Evolutionary conservation across 1,140 invertebrate genomes (phyloP).

Genomic region (Pseudomyrmex sp.): DNA sequence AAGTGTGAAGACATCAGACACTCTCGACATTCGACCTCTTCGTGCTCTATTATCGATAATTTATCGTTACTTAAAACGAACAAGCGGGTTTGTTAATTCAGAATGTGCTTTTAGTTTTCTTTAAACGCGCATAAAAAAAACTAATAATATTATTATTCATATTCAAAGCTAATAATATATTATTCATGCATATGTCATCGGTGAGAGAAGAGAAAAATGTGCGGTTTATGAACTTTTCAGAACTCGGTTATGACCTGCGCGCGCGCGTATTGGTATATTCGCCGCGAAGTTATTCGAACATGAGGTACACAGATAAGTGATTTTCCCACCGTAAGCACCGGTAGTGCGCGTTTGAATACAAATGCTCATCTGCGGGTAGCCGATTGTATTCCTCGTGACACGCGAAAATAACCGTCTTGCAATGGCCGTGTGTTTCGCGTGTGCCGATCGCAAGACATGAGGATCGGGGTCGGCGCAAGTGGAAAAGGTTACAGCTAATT

Average conservation of each 20-base stretch:
- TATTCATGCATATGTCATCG: constrained; percentile 41
- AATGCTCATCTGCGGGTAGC: constrained; percentile 62
- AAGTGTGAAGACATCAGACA: not conserved
- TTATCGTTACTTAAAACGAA: not conserved
- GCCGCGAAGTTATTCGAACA: constrained; percentile 58
- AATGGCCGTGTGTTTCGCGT: constrained; percentile 21
- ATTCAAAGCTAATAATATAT: not conserved
- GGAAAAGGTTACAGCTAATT: constrained; percentile 21
- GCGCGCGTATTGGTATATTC: constrained; percentile 59
- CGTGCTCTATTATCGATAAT: too few relatives aligned
- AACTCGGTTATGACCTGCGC: constrained; percentile 53
- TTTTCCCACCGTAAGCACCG: constrained; percentile 63
- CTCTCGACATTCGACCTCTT: too few relatives aligned
- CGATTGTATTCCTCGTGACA: constrained; percentile 68
- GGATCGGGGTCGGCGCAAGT: constrained; percentile 36
- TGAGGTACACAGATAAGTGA: constrained; percentile 57
- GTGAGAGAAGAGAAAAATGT: constrained; percentile 2
- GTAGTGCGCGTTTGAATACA: constrained; percentile 66
- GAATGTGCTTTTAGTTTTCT: not conserved
- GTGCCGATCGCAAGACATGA: constrained; percentile 18
- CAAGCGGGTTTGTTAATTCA: too few relatives aligned
- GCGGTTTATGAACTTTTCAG: constrained; percentile 56
- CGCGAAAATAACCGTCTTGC: constrained; percentile 60
- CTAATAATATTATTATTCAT: constrained; percentile 53
- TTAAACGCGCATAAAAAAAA: constrained; percentile 42